A percentile compares a stretch with the other conserved stretches of the same genome.
Conservation (phyloP, 2,113 vertebrate genomes). For the Callipepla squamata region DNA sequence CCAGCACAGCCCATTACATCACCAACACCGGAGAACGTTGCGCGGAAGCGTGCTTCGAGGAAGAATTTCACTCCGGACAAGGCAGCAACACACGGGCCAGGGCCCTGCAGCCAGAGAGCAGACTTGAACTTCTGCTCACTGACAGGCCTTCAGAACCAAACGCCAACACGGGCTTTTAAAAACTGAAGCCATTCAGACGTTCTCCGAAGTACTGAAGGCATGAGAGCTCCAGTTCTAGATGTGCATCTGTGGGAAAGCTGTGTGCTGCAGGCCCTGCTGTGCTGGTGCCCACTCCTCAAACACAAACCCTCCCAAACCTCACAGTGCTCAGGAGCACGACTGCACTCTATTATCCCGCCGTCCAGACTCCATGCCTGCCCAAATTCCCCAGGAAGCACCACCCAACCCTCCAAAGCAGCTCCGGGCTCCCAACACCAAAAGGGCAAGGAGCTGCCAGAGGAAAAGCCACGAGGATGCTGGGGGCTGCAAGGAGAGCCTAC, state of each 20-base stretch:
- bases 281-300: not conserved
- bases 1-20: accelerated
- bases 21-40: accelerated
- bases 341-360: not conserved
- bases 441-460: not conserved
- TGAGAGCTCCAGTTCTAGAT: no score
- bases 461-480: not conserved
- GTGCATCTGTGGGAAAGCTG: not conserved
- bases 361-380: not conserved
- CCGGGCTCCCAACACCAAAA: not conserved
- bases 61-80: not conserved
- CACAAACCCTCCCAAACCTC: not conserved
- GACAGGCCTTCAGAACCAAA: not conserved
- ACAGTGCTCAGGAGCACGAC: not conserved
- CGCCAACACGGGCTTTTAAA: no score
- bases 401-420: not conserved
- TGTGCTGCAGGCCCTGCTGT: not conserved
- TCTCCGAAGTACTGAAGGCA: not conserved
- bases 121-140: not conserved
- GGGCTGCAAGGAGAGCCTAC: not conserved
- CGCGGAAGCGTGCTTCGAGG: accelerated
- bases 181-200: accelerated
- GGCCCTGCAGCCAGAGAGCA: accelerated
- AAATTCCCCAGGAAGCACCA: no score
- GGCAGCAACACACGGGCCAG: accelerated